A percentile compares a stretch with the other conserved stretches of the same genome.
Conservation (phyloP, 1,140 invertebrate genomes). For the Oryzaephilus surinamensis region DNA sequence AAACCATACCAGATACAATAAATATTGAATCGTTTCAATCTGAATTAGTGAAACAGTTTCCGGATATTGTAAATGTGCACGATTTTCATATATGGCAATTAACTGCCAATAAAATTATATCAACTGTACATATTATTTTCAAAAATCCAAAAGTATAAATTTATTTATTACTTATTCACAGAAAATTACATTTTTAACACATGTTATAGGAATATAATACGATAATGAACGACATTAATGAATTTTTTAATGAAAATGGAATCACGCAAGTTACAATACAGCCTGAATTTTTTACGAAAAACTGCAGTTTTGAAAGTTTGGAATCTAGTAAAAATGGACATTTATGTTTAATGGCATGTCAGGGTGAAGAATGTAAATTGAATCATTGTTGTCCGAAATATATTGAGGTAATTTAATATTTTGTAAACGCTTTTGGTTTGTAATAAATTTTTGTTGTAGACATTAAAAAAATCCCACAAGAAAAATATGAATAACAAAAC, state of each 20-base stretch:
- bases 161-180: slow-evolving; percentile 3
- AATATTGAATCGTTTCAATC: slow-evolving; percentile 56
- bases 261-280: slow-evolving; percentile 68
- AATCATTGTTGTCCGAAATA: slow-evolving; percentile 30
- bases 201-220: slow-evolving; percentile 47
- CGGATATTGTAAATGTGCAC: slow-evolving; percentile 67
- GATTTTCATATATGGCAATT: slow-evolving; percentile 76
- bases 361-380: slow-evolving; percentile 26
- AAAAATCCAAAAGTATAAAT: slow-evolving; percentile 45
- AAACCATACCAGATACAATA: slow-evolving; percentile 72
- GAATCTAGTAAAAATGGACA: too few relatives aligned
- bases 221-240: slow-evolving; percentile 51
- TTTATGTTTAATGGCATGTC: slow-evolving; percentile 33
- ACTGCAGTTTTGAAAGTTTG: slow-evolving; percentile 22
- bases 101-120: slow-evolving; percentile 56
- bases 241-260: slow-evolving; percentile 61
- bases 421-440: too few relatives aligned
- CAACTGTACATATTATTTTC: slow-evolving; percentile 65
- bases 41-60: slow-evolving; percentile 58
- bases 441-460: too few relatives aligned
- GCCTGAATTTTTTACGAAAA: slow-evolving; percentile 54
- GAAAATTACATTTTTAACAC: slow-evolving; percentile 9
- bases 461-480: too few relatives aligned
- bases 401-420: too few relatives aligned
- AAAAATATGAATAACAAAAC: too few relatives aligned